Evolutionary conservation across 2,113 vertebrate genomes (phyloP).

Genomic region (Egretta garzetta): DNA sequence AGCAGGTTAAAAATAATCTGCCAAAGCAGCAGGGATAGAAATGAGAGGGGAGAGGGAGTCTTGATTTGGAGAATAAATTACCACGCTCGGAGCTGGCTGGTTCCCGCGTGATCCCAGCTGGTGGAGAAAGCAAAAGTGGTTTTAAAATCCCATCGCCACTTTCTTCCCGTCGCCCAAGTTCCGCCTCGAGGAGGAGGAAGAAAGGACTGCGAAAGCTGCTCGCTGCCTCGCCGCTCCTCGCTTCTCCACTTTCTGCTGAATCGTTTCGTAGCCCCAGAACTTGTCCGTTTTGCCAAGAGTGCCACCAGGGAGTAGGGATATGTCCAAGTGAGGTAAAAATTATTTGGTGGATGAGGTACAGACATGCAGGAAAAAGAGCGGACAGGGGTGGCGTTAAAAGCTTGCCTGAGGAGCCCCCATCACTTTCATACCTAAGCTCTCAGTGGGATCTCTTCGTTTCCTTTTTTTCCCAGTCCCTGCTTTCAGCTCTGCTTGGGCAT

Average conservation of each 20-base stretch:
- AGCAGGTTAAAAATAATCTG: not conserved
- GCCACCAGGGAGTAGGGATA: rapidly evolving
- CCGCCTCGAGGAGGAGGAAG: not conserved
- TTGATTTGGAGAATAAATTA: not conserved
- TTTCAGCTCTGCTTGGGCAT: not conserved
- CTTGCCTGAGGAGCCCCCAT: not conserved
- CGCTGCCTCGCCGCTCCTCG: not conserved
- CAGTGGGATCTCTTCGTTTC: not conserved
- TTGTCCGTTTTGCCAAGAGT: not conserved
- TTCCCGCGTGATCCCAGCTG: not conserved
- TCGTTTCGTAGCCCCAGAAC: not conserved
- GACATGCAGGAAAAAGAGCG: not conserved
- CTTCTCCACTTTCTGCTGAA: not conserved
- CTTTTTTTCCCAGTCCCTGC: not conserved
- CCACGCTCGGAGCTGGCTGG: not conserved
- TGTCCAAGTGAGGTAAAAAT: not conserved
- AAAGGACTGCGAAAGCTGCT: not conserved
- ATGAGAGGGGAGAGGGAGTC: not conserved
- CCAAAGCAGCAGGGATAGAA: not conserved
- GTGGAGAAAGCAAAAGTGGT: not conserved
- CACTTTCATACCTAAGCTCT: not conserved
- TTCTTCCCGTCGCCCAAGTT: not conserved
- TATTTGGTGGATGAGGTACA: not conserved
- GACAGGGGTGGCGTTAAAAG: not conserved
- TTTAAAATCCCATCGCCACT: not conserved